A percentile compares a stretch with the other conserved stretches of the same genome.
Conservation (phyloP, 2,888 invertebrate genomes). For the Dermolepida albohirtum region DNA sequence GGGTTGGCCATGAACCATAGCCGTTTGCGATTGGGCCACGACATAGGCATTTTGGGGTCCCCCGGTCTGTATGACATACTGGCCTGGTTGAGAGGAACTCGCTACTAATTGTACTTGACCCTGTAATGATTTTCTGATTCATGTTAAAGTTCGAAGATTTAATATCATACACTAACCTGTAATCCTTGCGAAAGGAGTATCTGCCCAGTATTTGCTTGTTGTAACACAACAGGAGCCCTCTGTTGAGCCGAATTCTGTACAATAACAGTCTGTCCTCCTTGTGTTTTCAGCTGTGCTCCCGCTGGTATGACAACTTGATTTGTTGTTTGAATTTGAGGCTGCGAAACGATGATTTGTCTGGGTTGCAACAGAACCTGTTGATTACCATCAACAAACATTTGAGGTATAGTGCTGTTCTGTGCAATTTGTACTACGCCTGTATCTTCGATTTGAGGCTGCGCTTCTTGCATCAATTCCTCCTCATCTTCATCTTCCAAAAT, state of each 20-base stretch:
- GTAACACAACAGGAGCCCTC: constrained; percentile 59
- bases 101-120: constrained; percentile 66
- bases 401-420: constrained; percentile 50
- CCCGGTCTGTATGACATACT: constrained; percentile 67
- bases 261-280: constrained; percentile 61
- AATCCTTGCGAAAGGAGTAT: constrained; percentile 61
- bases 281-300: constrained; percentile 61
- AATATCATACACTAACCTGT: constrained; percentile 51
- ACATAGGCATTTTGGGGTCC: constrained; percentile 73
- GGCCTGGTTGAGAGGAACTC: constrained; percentile 62
- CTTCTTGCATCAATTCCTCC: constrained; percentile 61
- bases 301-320: constrained; percentile 56
- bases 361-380: constrained; percentile 63
- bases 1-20: constrained; percentile 71
- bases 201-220: constrained; percentile 60
- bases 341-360: constrained; percentile 69
- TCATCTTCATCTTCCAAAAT: constrained; percentile 85
- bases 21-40: constrained; percentile 74
- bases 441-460: constrained; percentile 41
- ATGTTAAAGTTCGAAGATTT: neutral
- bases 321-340: constrained; percentile 54
- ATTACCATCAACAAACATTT: constrained; percentile 62
- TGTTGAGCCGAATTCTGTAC: constrained; percentile 61
- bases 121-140: constrained; percentile 47
- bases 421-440: constrained; percentile 49